Evolutionary conservation across 2,797 vertebrate genomes (phyloP), one percentile per base, ranked within the genome.

Genomic region (Otolemur crassicaudatus): DNA sequence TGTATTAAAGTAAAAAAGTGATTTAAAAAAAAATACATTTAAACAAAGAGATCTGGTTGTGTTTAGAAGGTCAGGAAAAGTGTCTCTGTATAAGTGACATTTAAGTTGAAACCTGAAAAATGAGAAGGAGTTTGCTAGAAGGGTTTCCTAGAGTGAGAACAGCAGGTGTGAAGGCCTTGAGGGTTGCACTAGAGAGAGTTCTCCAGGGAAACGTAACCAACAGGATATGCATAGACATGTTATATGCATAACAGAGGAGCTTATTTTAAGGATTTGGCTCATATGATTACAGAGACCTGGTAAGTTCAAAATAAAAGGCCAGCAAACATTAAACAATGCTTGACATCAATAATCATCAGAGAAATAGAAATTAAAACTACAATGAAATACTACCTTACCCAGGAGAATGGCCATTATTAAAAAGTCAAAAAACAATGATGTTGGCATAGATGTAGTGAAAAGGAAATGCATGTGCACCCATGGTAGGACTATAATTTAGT

Each of bases 21-120:
- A 88, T 79, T 43, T 61, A 43, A 77, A 92, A 83, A 83, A 76
- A 92, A 83, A 7, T 34, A 22, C 67, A 13, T 94, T 72, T 72
- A 65, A 81, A 63, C 19, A 17, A 37, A 82, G 1, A 72, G 1
- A 79, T 63, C 19, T 80, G 25, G 58, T 89, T 76, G 27, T 46
- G 14, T 83, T 70, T 49, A 40, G 10, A 88, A 88, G 31, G 37
- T 73, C 56, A 83, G 40, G n/a, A 46, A 53, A 82, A 65, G 37
- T 6, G 23, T 60, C 27, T 87, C 27, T 90, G 31, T 19, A 17
- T 49, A 83, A 77, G 23, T 40, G n/a, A 25, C 7, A n/a, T 43
- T 53, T 90, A 34, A 90, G 43, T 9, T 56, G n/a, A 90, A 80
- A 89, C 3, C 31, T 43, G 29, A 91, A 81, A 65, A 12, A 87